Percentiles rank a stretch among this genome's conserved stretches.
Evolutionary conservation across 2,888 invertebrate genomes (phyloP).

Genomic region (Norana najaformis): DNA sequence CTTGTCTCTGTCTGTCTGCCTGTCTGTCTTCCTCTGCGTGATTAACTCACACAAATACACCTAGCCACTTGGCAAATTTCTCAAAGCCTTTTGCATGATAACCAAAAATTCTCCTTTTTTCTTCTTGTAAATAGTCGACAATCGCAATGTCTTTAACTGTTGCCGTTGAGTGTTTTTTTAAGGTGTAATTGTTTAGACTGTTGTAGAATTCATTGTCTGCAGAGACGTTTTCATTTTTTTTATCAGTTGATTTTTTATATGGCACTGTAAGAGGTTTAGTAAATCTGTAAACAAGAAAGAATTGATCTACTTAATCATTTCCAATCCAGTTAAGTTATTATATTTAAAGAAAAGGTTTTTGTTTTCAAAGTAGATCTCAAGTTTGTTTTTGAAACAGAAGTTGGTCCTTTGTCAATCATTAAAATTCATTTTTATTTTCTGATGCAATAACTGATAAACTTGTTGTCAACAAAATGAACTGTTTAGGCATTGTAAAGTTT

Average conservation of each 20-base stretch:
- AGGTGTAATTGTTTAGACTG: background rate
- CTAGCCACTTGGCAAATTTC: background rate
- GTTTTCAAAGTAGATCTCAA: slow-evolving; percentile 5
- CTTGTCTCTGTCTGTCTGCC: too few relatives aligned
- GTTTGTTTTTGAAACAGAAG: background rate
- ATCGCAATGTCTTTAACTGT: slow-evolving; percentile 1
- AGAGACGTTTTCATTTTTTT: background rate
- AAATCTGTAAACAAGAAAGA: background rate
- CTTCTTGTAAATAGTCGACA: slow-evolving; percentile 20
- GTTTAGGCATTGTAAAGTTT: background rate
- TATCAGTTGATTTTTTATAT: background rate
- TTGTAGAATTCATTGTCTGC: slow-evolving; percentile 19
- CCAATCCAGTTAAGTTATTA: background rate
- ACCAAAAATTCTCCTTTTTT: background rate
- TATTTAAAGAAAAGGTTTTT: background rate
- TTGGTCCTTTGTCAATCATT: background rate
- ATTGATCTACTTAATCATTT: background rate
- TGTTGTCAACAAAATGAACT: background rate
- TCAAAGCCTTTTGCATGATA: background rate
- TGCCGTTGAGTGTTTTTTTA: slow-evolving; percentile 15
- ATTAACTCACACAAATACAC: background rate
- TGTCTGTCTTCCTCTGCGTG: background rate
- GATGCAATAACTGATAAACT: background rate
- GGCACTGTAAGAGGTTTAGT: background rate
- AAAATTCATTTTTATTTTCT: background rate